Conservation (phyloP, 2,888 invertebrate species). For the Xestia rhomboidea region DNA sequence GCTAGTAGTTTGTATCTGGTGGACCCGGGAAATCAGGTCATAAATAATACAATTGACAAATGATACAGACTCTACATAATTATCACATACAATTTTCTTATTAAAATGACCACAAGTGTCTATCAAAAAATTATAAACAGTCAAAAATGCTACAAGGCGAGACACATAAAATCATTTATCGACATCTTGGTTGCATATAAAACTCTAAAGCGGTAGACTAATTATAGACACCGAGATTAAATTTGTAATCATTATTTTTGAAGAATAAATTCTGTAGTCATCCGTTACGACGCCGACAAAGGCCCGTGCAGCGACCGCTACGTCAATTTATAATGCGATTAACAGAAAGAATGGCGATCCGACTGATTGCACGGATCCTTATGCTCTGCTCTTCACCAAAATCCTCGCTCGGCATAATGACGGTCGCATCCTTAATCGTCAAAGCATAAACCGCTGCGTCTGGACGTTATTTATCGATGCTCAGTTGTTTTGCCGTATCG, state of each 20-base stretch:
- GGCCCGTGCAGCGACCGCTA: conserved; percentile 80
- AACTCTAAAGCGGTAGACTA: conserved; percentile 74
- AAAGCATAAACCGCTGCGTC: conserved; percentile 72
- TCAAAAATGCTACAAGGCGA: conserved; percentile 39
- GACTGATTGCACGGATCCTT: conserved; percentile 85
- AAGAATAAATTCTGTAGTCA: conserved; percentile 81
- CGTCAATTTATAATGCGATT: conserved; percentile 90
- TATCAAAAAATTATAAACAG: conserved; percentile 19
- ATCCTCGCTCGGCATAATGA: conserved; percentile 79
- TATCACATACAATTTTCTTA: background rate
- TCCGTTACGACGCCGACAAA: conserved; percentile 87
- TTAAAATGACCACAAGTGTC: background rate
- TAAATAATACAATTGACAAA: conserved; percentile 6
- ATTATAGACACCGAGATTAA: conserved; percentile 81
- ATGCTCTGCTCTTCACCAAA: conserved; percentile 81
- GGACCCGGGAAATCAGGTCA: background rate
- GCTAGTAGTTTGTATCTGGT: conserved; percentile 20
- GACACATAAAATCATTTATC: conserved; percentile 60
- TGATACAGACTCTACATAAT: background rate
- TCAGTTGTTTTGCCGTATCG: conserved; percentile 81
- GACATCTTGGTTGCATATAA: conserved; percentile 52
- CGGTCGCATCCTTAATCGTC: conserved; percentile 77
- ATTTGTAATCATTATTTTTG: conserved; percentile 83
- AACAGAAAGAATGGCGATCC: conserved; percentile 86
- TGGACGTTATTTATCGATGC: conserved; percentile 78